phyloP scores from a whole-genome alignment of 2,113 vertebrate genomes.

The Chroicocephalus ridibundus region DNA sequence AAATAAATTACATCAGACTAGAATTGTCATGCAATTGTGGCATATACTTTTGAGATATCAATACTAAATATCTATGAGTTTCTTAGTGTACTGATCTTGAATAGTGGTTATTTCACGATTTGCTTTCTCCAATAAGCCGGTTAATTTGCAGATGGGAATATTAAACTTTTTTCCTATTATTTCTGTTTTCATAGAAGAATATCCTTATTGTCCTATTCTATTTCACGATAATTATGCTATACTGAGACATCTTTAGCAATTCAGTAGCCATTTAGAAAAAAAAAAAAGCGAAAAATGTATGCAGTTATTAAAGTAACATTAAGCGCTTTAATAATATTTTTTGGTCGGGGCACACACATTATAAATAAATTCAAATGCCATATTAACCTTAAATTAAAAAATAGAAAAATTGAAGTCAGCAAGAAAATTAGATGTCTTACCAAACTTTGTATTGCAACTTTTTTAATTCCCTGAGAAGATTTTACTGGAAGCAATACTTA shows the following conservation, averaged over 20 bases:
- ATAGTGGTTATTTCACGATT: neutral
- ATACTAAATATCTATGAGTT: neutral
- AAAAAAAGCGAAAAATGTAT: neutral
- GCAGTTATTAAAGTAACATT: conserved; percentile 13
- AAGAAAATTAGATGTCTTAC: conserved; percentile 36
- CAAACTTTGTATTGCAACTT: conserved; percentile 23
- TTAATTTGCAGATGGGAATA: neutral
- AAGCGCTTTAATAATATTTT: neutral
- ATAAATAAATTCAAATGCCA: conserved; percentile 24
- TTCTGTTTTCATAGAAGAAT: neutral
- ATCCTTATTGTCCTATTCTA: neutral
- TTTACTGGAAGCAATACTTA: conserved; percentile 73
- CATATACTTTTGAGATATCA: neutral
- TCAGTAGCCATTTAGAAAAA: neutral
- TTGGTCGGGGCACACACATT: neutral
- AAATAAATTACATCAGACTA: neutral
- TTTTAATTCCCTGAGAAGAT: conserved; percentile 49
- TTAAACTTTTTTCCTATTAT: neutral
- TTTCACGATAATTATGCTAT: neutral
- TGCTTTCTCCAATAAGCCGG: neutral
- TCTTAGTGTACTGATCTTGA: neutral
- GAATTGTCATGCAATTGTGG: neutral
- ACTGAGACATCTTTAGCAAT: neutral
- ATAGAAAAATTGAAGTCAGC: conserved; percentile 35
- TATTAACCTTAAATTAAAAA: conserved; percentile 32